phyloP scores from a whole-genome alignment of 2,888 invertebrate species.

The Agapetus fuscipes region DNA sequence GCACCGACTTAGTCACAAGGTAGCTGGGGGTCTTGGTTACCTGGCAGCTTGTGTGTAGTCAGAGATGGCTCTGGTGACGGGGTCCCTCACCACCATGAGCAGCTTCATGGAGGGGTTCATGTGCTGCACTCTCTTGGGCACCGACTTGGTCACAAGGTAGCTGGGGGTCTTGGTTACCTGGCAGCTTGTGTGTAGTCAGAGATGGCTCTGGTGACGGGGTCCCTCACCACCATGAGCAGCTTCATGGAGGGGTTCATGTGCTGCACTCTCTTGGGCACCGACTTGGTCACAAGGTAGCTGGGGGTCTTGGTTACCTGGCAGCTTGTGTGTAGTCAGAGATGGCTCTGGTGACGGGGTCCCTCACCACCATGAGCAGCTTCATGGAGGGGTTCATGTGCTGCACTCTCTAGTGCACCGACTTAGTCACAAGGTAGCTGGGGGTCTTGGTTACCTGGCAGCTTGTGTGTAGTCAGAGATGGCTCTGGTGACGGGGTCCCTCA shows the following conservation, averaged over 20 bases:
- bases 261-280: slow-evolving; percentile 65
- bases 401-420: too few species aligned
- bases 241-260: slow-evolving; percentile 80
- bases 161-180: slow-evolving; percentile 76
- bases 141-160: slow-evolving; percentile 81
- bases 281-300: slow-evolving; percentile 80
- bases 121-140: slow-evolving; percentile 64
- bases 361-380: slow-evolving; percentile 74
- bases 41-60: slow-evolving; percentile 81
- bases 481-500: slow-evolving; percentile 83
- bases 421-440: slow-evolving; percentile 84
- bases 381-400: slow-evolving; percentile 77
- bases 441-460: slow-evolving; percentile 66
- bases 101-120: slow-evolving; percentile 81
- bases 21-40: too few species aligned
- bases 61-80: slow-evolving; percentile 82
- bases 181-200: slow-evolving; percentile 85
- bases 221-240: slow-evolving; percentile 76
- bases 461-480: slow-evolving; percentile 92
- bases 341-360: slow-evolving; percentile 85
- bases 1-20: too few species aligned
- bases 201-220: slow-evolving; percentile 84
- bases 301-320: slow-evolving; percentile 73
- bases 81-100: slow-evolving; percentile 80
- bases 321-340: slow-evolving; percentile 89